phyloP scores from a whole-genome alignment of 1,140 invertebrate species.

The Steinernema feltiae region DNA sequence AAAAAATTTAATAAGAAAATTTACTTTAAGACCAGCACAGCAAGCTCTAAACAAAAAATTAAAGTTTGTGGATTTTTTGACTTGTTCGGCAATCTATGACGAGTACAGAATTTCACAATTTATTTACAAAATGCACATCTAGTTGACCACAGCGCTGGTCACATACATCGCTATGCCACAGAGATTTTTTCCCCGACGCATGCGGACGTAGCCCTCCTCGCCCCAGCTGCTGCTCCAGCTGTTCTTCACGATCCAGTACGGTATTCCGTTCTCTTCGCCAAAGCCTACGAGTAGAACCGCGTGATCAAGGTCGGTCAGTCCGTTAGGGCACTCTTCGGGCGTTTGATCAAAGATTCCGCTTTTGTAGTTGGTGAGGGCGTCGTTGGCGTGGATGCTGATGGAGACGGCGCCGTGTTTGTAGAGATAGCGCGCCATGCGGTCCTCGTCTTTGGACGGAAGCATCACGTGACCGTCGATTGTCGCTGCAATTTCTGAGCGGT shows the following conservation, averaged over 20 bases:
- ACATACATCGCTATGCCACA: neutral
- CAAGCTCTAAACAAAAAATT: too few species aligned
- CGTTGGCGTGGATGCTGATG: neutral
- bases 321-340: neutral
- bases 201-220: slow-evolving; percentile 67
- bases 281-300: slow-evolving; percentile 87
- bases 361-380: neutral
- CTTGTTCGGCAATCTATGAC: too few species aligned
- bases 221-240: slow-evolving; percentile 90
- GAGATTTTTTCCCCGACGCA: slow-evolving; percentile 58
- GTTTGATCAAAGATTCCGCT: neutral
- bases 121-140: too few species aligned
- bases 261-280: slow-evolving; percentile 73
- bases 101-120: too few species aligned
- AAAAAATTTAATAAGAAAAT: too few species aligned
- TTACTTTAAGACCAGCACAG: too few species aligned
- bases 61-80: too few species aligned
- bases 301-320: slow-evolving; percentile 61
- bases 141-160: neutral
- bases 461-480: neutral
- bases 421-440: neutral
- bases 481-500: neutral
- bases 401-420: neutral
- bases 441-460: neutral
- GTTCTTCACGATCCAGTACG: slow-evolving; percentile 88